phyloP scores from a whole-genome alignment of 2,888 invertebrate species.

The Listrodromus nycthemerus region DNA sequence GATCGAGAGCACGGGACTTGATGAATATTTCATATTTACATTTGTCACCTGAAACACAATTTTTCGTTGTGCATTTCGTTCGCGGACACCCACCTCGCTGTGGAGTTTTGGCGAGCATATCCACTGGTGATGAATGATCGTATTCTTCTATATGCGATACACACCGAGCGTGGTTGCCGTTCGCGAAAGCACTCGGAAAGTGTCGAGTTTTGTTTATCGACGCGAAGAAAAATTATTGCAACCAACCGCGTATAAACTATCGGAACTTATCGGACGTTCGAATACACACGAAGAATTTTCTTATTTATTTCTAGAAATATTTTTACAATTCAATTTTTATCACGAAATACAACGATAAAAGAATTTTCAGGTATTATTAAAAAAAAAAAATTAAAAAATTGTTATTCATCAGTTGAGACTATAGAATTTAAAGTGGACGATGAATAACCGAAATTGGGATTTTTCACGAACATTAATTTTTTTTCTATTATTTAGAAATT shows the following conservation, averaged over 20 bases:
- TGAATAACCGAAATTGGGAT: not conserved
- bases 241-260: not conserved
- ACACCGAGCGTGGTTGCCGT: not conserved
- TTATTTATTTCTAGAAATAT: not conserved
- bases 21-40: conserved; percentile 63
- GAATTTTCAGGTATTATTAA: no score
- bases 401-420: no score
- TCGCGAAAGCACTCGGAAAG: conserved; percentile 34
- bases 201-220: conserved; percentile 50
- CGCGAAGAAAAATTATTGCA: conserved; percentile 27
- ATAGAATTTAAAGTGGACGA: no score
- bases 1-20: not conserved
- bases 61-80: conserved; percentile 31
- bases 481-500: not conserved
- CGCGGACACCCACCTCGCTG: not conserved
- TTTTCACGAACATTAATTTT: no score
- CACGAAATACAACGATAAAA: no score
- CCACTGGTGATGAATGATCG: conserved; percentile 32
- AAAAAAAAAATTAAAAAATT: no score
- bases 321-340: not conserved
- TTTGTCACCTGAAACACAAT: conserved; percentile 51
- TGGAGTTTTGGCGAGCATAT: not conserved
- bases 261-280: not conserved
- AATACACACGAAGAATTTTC: not conserved
- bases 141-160: conserved; percentile 23